phyloP scores from a whole-genome alignment of 2,113 vertebrate species.

The Actenoides lindsayi region DNA sequence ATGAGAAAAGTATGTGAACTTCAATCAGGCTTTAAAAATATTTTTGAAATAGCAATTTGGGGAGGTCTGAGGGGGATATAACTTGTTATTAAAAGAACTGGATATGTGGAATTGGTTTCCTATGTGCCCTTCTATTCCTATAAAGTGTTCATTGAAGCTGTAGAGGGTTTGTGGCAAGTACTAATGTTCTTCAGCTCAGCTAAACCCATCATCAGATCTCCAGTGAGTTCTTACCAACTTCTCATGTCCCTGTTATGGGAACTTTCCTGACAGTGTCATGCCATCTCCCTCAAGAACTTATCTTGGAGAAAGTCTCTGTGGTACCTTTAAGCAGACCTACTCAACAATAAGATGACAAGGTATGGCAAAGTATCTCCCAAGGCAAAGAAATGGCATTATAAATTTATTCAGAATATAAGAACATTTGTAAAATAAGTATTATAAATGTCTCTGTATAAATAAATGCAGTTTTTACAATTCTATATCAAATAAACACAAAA shows the following conservation, averaged over 20 bases:
- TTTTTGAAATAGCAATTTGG: background rate
- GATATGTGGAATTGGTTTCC: background rate
- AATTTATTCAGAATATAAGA: constrained; percentile 89
- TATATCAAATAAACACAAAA: constrained; percentile 80
- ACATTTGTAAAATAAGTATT: constrained; percentile 85
- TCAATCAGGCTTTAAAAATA: background rate
- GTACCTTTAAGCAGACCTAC: background rate
- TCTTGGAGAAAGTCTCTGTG: background rate
- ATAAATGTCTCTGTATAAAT: constrained; percentile 91
- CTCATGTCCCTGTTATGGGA: rapidly evolving
- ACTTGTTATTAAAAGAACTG: background rate
- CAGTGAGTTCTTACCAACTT: background rate
- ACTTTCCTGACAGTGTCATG: background rate
- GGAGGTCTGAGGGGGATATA: background rate
- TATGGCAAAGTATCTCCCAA: background rate
- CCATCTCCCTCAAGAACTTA: background rate
- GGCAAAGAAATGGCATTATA: constrained; percentile 70
- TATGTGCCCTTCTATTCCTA: background rate
- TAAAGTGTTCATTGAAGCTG: background rate
- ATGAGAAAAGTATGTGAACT: background rate
- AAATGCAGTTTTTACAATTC: constrained; percentile 81
- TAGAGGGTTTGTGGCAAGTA: background rate
- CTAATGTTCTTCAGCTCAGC: background rate
- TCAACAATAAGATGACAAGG: background rate
- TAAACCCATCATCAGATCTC: background rate